Evolutionary conservation across 2,888 invertebrate species (phyloP).

Genomic region (Aphrophora alni): DNA sequence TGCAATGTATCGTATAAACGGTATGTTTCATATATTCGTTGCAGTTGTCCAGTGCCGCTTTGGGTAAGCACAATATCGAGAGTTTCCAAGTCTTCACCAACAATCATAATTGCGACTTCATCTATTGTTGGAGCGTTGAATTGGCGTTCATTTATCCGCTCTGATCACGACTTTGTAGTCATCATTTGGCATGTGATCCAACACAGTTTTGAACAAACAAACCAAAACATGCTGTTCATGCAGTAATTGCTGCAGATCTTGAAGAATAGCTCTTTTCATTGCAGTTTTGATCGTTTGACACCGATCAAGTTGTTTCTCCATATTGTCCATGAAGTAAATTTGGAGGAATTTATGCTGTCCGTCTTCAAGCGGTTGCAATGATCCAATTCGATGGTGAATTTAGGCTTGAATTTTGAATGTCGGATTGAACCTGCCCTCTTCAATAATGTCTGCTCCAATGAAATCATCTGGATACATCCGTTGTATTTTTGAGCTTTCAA

Average conservation of each 20-base stretch:
- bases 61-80: constrained; percentile 54
- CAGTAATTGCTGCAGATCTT: constrained; percentile 49
- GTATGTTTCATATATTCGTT: constrained; percentile 30
- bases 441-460: constrained; percentile 11
- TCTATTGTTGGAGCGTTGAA: constrained; percentile 55
- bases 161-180: constrained; percentile 54
- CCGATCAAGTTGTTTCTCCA: constrained; percentile 21
- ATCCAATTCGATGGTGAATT: constrained; percentile 8
- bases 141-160: constrained; percentile 53
- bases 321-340: constrained; percentile 22
- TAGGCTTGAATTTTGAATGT: neutral
- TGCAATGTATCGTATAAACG: constrained; percentile 26
- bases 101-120: constrained; percentile 55
- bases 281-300: neutral
- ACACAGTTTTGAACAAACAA: constrained; percentile 52
- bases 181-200: constrained; percentile 53
- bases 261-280: constrained; percentile 50
- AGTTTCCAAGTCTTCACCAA: constrained; percentile 52
- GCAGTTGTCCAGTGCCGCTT: constrained; percentile 45
- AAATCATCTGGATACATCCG: constrained; percentile 11
- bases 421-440: neutral
- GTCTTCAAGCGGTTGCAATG: constrained; percentile 8
- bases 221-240: constrained; percentile 50
- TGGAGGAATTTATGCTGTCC: neutral
- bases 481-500: constrained; percentile 14